These are phyloP conservation scores for Drosophila punjabiensis DNA, from an alignment of 1,140 invertebrate genomes.

Conservation along the genomic window DNA sequence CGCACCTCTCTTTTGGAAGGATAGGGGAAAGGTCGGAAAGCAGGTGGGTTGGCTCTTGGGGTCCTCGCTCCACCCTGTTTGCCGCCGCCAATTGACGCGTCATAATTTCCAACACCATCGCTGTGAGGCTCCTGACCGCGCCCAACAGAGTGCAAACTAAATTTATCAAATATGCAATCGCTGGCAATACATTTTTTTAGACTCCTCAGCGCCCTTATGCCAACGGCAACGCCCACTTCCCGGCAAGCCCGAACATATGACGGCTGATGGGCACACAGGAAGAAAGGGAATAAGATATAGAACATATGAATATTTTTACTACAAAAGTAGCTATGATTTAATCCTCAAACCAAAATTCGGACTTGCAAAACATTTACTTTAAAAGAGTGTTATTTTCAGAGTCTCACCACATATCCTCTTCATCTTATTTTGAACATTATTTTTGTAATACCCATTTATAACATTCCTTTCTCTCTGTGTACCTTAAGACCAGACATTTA, in stretches of 20 bases:
- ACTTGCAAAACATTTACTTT: neutral
- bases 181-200: slow-evolving; percentile 67
- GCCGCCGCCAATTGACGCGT: slow-evolving; percentile 45
- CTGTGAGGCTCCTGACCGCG: slow-evolving; percentile 18
- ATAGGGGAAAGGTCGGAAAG: neutral
- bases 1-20: slow-evolving; percentile 18
- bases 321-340: neutral
- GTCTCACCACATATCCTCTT: neutral
- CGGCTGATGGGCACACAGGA: slow-evolving; percentile 26
- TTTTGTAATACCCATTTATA: neutral
- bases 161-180: slow-evolving; percentile 79
- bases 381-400: neutral
- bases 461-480: neutral
- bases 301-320: neutral
- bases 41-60: neutral
- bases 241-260: slow-evolving; percentile 45
- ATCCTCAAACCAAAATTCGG: neutral
- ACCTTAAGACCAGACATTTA: slow-evolving; percentile 54
- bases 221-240: slow-evolving; percentile 35
- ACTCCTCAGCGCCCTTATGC: neutral
- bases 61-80: neutral
- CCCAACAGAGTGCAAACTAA: slow-evolving; percentile 67
- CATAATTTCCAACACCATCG: slow-evolving; percentile 64
- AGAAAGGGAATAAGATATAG: neutral
- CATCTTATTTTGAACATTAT: neutral